A percentile compares a stretch with the other conserved stretches of the same genome.
phyloP scores from a whole-genome alignment of 2,888 invertebrate genomes.

The Cosmia trapezina region DNA sequence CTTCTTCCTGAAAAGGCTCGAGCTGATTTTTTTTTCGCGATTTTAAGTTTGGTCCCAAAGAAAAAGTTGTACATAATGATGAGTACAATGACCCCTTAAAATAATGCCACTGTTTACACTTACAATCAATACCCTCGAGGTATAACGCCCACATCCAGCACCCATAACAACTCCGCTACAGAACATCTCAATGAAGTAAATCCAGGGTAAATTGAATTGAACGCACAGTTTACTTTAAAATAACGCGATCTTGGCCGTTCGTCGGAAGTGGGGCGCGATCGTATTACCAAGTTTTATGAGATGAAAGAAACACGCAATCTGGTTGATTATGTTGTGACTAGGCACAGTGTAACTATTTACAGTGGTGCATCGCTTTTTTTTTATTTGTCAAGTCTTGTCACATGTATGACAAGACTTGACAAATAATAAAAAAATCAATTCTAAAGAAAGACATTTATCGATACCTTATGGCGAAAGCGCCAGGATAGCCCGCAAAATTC shows the following conservation, averaged over 20 bases:
- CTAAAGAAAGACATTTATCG: too few species aligned
- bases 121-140: neutral
- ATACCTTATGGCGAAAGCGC: too few species aligned
- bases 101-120: neutral
- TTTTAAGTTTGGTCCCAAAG: too few species aligned
- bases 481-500: too few species aligned
- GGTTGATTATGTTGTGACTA: constrained; percentile 21
- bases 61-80: too few species aligned
- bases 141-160: constrained; percentile 20
- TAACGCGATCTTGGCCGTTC: constrained; percentile 67
- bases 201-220: constrained; percentile 34
- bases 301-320: constrained; percentile 64
- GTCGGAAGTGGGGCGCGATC: constrained; percentile 55
- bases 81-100: too few species aligned
- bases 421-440: too few species aligned
- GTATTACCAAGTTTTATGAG: constrained; percentile 76
- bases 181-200: constrained; percentile 46
- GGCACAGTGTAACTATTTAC: neutral
- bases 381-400: too few species aligned
- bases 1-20: too few species aligned
- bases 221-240: constrained; percentile 52
- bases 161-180: constrained; percentile 29
- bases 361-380: neutral
- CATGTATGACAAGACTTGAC: too few species aligned
- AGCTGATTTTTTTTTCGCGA: too few species aligned